A percentile compares a stretch with the other conserved stretches of the same genome.
These are phyloP conservation scores for Eulithis testata DNA, from an alignment of 2,888 invertebrate genomes.

Conservation along the genomic window DNA sequence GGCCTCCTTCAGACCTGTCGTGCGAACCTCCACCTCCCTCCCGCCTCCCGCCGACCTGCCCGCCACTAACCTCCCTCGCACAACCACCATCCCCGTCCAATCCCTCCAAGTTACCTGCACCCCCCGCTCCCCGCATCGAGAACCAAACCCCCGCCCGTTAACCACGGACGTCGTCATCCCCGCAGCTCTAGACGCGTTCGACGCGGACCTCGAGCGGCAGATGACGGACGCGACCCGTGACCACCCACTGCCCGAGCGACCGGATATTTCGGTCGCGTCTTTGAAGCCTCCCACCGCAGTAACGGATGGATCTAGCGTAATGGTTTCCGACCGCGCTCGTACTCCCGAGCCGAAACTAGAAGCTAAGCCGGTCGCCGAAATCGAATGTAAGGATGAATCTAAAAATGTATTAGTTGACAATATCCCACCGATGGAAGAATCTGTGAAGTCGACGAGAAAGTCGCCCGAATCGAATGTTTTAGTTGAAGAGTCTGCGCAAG, in stretches of 20 bases:
- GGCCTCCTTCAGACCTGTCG: slow-evolving; percentile 87
- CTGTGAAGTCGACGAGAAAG: slow-evolving; percentile 9
- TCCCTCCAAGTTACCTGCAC: slow-evolving; percentile 34
- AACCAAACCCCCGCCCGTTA: slow-evolving; percentile 35
- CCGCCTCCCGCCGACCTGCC: slow-evolving; percentile 57
- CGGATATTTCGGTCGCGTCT: slow-evolving; percentile 69
- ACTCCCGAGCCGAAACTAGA: slow-evolving; percentile 15
- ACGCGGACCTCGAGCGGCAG: slow-evolving; percentile 43
- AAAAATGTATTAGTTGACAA: slow-evolving; percentile 20
- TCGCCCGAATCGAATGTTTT: slow-evolving; percentile 6
- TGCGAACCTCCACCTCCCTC: slow-evolving; percentile 78
- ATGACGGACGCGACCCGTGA: slow-evolving; percentile 47
- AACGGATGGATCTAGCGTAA: slow-evolving; percentile 61
- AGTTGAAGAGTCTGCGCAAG: slow-evolving; percentile 18
- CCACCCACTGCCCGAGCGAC: slow-evolving; percentile 44
- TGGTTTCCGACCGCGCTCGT: slow-evolving; percentile 16
- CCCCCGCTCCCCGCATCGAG: slow-evolving; percentile 29
- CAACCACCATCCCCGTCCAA: slow-evolving; percentile 73
- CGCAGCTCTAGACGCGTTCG: slow-evolving; percentile 45
- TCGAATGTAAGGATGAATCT: slow-evolving; percentile 17
- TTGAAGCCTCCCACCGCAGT: slow-evolving; percentile 73
- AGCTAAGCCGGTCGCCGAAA: slow-evolving; percentile 11
- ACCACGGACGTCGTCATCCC: slow-evolving; percentile 48
- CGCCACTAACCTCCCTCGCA: slow-evolving; percentile 63
- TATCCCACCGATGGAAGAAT: slow-evolving; percentile 29